Conservation (phyloP, 1,140 invertebrate genomes). For the Micrasema minimum region DNA sequence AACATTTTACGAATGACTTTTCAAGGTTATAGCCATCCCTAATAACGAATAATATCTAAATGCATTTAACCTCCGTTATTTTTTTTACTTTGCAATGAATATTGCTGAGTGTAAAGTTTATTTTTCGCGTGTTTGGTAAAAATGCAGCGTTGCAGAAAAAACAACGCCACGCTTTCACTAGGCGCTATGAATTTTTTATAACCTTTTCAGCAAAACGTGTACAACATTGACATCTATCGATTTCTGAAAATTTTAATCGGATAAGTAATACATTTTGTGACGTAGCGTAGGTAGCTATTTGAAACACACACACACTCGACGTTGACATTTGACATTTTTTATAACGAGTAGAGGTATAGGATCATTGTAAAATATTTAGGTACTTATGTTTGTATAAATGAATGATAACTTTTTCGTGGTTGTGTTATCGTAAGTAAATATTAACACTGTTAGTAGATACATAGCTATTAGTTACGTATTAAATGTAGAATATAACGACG, state of each 20-base stretch:
- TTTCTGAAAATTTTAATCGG: constrained; percentile 36
- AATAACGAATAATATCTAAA: constrained; percentile 5
- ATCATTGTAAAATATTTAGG: too few species aligned
- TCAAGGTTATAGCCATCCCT: constrained; percentile 33
- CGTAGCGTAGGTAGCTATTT: background rate
- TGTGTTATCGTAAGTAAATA: too few species aligned
- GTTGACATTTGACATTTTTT: constrained; percentile 31
- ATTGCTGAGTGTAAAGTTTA: too few species aligned
- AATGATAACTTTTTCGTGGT: too few species aligned
- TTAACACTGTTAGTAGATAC: too few species aligned
- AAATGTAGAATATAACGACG: too few species aligned
- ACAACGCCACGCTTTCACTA: constrained; percentile 8
- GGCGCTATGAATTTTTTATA: constrained; percentile 22
- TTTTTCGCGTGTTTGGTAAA: background rate
- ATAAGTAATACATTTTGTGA: constrained; percentile 24
- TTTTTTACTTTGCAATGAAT: background rate
- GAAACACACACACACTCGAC: background rate
- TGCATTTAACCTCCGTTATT: background rate
- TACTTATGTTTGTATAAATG: background rate
- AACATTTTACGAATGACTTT: background rate
- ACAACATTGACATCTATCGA: constrained; percentile 35
- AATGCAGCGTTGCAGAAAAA: constrained; percentile 11
- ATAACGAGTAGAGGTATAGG: background rate
- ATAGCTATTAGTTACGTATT: too few species aligned
- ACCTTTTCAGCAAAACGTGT: constrained; percentile 26